phyloP scores from a whole-genome alignment of 2,113 vertebrate genomes.

The Carassius auratus region DNA sequence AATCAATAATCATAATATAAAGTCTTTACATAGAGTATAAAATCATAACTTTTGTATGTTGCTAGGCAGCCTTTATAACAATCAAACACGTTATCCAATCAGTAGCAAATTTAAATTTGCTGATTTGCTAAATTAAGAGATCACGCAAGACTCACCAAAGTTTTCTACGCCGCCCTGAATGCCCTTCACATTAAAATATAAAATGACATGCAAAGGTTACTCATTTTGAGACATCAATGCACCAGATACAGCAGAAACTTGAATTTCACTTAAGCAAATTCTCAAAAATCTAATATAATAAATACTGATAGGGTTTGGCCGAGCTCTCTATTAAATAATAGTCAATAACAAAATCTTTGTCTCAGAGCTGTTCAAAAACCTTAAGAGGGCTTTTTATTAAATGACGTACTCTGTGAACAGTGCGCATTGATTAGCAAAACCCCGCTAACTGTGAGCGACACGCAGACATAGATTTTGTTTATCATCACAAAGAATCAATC shows the following conservation, averaged over 20 bases:
- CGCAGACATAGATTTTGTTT: conserved; percentile 61
- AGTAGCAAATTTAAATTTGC: conserved; percentile 10
- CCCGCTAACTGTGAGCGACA: conserved; percentile 57
- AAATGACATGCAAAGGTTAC: not conserved
- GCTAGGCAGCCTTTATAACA: conserved; percentile 35
- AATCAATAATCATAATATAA: conserved; percentile 17
- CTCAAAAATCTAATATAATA: conserved; percentile 3
- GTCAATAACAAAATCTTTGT: conserved; percentile 32
- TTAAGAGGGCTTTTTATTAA: conserved; percentile 63
- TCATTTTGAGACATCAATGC: not conserved
- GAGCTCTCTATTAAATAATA: conserved; percentile 28
- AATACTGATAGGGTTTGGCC: conserved; percentile 27
- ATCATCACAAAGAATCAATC: conserved; percentile 64
- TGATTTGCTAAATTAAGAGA: not conserved
- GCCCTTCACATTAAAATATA: not conserved
- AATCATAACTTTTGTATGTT: conserved; percentile 37
- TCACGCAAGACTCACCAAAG: not conserved
- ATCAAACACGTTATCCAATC: not conserved
- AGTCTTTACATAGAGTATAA: conserved; percentile 13
- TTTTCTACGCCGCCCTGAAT: not conserved
- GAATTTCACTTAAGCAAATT: not conserved
- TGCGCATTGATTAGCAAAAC: conserved; percentile 66
- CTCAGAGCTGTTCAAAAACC: conserved; percentile 61
- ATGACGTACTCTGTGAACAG: conserved; percentile 62
- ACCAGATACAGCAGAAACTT: not conserved